Conservation (phyloP, 2,797 vertebrate species). For the Myioborus melanocephalus region DNA sequence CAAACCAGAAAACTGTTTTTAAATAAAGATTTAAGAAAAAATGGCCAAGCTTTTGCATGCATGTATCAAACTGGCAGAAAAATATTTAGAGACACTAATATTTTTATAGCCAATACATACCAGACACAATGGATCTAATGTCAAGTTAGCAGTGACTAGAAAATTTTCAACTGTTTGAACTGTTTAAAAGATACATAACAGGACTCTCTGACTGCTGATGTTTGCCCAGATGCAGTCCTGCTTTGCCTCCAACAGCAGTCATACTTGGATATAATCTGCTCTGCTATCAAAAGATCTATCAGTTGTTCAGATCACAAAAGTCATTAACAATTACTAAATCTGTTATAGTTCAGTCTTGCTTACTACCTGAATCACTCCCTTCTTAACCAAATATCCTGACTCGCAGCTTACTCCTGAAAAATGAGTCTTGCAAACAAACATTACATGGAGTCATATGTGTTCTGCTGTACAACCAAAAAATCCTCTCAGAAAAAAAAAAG, state of each 20-base stretch:
- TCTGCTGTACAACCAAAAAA: not conserved
- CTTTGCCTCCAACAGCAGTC: not conserved
- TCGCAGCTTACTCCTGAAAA: not conserved
- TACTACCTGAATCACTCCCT: not conserved
- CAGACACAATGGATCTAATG: not conserved
- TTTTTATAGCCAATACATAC: not conserved
- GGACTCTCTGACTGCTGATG: not conserved
- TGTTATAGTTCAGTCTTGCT: not conserved
- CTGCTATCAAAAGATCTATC: not conserved
- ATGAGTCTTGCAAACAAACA: not conserved
- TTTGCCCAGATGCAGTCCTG: not conserved
- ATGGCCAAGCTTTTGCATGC: not conserved
- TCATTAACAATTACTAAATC: not conserved
- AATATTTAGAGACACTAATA: not conserved
- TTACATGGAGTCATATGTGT: rapidly evolving
- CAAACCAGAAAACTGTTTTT: not conserved
- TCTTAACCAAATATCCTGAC: not conserved
- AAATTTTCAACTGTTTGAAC: not conserved
- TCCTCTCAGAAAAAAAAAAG: not conserved
- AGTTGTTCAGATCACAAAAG: not conserved
- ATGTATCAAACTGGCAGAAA: not conserved
- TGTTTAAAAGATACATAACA: not conserved
- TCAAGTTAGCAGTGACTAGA: not conserved
- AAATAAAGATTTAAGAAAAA: not conserved
- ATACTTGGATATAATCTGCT: not conserved